These are phyloP conservation scores for Clytia hemisphaerica DNA, from an alignment of 30 jellyfish, hydroid and myxozoan genomes.

Conservation along the genomic window DNA sequence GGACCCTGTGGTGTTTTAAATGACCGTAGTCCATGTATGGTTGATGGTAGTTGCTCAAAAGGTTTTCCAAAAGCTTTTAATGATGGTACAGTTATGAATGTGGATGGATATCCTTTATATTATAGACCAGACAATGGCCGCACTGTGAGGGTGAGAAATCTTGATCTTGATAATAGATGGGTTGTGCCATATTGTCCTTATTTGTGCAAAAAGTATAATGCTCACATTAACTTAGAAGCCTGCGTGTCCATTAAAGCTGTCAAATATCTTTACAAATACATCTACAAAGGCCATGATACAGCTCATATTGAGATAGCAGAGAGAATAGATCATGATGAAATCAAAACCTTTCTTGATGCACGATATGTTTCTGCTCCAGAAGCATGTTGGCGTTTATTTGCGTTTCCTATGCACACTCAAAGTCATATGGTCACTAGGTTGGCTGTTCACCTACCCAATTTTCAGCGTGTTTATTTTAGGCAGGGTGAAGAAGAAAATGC, in stretches of 20 bases:
- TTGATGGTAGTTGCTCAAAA: neutral
- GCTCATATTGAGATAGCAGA: no score
- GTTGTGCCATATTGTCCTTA: neutral
- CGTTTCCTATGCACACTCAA: slow-evolving; percentile 46
- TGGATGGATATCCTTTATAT: slow-evolving; percentile 49
- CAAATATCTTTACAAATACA: neutral
- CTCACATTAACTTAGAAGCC: neutral
- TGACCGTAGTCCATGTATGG: neutral
- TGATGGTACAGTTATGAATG: neutral
- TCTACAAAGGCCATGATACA: neutral
- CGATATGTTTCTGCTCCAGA: slow-evolving; percentile 52
- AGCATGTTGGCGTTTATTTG: slow-evolving; percentile 20
- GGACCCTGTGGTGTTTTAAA: slow-evolving; percentile 40
- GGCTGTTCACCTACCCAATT: slow-evolving; percentile 40
- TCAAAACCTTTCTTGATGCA: slow-evolving; percentile 28
- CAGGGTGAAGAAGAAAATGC: slow-evolving; percentile 26
- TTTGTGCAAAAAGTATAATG: no score
- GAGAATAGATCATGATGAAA: slow-evolving; percentile 24
- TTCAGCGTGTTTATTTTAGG: slow-evolving; percentile 10
- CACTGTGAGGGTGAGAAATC: no score
- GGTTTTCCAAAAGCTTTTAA: neutral
- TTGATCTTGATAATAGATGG: neutral
- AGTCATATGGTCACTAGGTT: slow-evolving; percentile 36
- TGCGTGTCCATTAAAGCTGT: neutral
- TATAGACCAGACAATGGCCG: slow-evolving; percentile 18